Base-by-base conservation (phyloP, 2,888 invertebrate species). In the Lordiphosa andalusiaca region DNA sequence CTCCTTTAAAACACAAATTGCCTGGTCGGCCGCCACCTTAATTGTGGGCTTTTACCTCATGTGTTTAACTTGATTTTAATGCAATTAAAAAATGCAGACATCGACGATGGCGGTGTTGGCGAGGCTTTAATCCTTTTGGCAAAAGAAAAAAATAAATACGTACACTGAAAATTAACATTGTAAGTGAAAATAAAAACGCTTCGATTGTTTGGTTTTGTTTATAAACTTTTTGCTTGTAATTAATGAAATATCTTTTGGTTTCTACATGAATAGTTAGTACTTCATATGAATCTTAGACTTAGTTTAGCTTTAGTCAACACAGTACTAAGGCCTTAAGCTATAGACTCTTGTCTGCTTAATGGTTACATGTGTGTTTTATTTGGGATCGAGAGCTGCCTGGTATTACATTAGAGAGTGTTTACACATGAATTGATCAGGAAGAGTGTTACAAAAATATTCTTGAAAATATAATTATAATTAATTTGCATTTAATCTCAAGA, bases 201-300 rank as follows among this genome's bases (percentile, higher is more conserved):
- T 4, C 4, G 1, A 4, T 1, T 19, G n/a, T 6, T 42, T 35
- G 23, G 33, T 19, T 16, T 25, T 38, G 4, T 36, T 16, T 16
- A 23, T 48, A 37, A n/a, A 30, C 16, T 40, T 55, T 55, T 40
- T 49, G 39, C 21, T 47, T 47, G 49, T 63, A 56, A 52, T 74
- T 66, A 68, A 68, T 68, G 66, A 30, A 80, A 80, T 71, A 73
- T 76, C 77, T 71, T 80, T 76, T 76, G 81, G 81, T 80, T 59
- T 66, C 55, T 71, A 80, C 42, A 66, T 38, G 53, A 56, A 57
- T 38, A 70, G 39, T 54, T 44, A 36, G 42, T 23, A 23, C 25
- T 54, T 52, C 30, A 51, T 49, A 64, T 60, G 61, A 56, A 65
- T 63, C 58, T 52, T 61, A 67, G 38, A 70, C 72, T 72, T 80